Conservation (phyloP, 2,797 vertebrate genomes). For the Silurus aristotelis region DNA sequence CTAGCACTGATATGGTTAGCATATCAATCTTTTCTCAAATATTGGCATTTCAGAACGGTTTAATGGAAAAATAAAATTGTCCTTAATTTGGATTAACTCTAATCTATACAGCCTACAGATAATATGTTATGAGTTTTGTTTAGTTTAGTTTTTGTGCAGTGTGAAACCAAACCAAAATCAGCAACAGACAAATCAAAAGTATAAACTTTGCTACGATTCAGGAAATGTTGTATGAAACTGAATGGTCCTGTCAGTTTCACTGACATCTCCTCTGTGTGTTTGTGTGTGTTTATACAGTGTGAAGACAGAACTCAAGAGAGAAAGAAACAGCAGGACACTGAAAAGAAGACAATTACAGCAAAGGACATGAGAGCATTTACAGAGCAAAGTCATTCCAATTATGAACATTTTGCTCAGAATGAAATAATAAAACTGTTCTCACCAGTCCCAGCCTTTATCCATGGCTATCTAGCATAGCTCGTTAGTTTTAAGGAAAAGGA, state of each 20-base stretch:
- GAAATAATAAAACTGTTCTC: not conserved
- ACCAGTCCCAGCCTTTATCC: not conserved
- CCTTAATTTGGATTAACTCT: not conserved
- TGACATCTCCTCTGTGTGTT: not conserved
- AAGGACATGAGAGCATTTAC: not conserved
- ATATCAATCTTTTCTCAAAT: not conserved
- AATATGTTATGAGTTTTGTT: not conserved
- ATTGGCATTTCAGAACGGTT: too few species aligned
- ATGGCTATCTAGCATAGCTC: too few species aligned
- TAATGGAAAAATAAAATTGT: too few species aligned
- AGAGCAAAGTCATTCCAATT: not conserved
- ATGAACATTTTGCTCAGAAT: not conserved
- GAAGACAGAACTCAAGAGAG: not conserved
- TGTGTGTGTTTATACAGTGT: not conserved
- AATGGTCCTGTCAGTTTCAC: not conserved
- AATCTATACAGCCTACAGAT: not conserved
- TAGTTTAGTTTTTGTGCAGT: not conserved
- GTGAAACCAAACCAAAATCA: not conserved
- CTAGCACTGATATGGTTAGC: not conserved
- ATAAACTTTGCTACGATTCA: not conserved
- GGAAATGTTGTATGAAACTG: not conserved
- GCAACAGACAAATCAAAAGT: not conserved
- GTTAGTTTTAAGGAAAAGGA: too few species aligned
- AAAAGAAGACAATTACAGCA: not conserved
- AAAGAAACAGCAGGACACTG: not conserved